These are phyloP conservation scores for Pogonognathellus flavescens DNA, from an alignment of 1,140 invertebrate genomes.

Conservation along the genomic window DNA sequence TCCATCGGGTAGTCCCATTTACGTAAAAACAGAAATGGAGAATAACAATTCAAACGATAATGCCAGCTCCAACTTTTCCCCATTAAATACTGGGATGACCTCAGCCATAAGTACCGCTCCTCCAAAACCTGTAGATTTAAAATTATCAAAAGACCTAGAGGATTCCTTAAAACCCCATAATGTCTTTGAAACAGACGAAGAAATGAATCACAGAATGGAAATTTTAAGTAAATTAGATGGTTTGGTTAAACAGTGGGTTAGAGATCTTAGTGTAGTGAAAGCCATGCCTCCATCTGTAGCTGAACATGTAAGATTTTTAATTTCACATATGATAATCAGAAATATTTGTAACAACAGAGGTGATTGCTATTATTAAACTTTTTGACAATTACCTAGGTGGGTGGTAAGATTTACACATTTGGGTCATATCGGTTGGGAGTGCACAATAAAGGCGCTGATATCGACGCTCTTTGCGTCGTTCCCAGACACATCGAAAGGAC, in stretches of 20 bases:
- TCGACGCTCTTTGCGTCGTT: conserved; percentile 97
- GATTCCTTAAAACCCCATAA: conserved; percentile 84
- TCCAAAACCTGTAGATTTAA: conserved; percentile 87
- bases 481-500: conserved; percentile 93
- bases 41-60: conserved; percentile 38
- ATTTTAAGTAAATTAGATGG: conserved; percentile 85
- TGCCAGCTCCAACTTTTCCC: background rate
- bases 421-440: conserved; percentile 94
- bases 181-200: conserved; percentile 91
- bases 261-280: conserved; percentile 86
- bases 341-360: no score
- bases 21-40: conserved; percentile 32
- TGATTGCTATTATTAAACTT: background rate
- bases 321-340: background rate
- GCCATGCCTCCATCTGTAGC: conserved; percentile 90
- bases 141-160: conserved; percentile 86
- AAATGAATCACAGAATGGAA: conserved; percentile 85
- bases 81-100: conserved; percentile 77
- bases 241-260: conserved; percentile 93
- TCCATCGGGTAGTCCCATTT: background rate
- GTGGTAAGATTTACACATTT: conserved; percentile 99
- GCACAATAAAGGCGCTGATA: conserved; percentile 98
- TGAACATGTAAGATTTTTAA: conserved; percentile 74
- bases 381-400: conserved; percentile 73
- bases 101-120: conserved; percentile 91